These are phyloP conservation scores for Acanthosepion pharaonis DNA, from an alignment of 2,888 invertebrate genomes.

Conservation along the genomic window DNA sequence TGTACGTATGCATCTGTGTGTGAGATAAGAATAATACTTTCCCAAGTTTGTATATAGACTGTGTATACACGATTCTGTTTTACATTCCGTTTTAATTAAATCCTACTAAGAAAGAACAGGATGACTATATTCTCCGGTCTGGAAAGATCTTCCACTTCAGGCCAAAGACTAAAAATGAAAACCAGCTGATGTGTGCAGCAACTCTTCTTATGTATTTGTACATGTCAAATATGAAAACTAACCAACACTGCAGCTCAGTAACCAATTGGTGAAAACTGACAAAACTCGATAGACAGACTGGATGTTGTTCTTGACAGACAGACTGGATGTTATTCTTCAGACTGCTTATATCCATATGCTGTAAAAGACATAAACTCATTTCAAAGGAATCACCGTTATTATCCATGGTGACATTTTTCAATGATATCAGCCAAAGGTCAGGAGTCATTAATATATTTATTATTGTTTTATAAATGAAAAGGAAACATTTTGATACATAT, in stretches of 20 bases:
- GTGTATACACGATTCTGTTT: not conserved
- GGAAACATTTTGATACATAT: too few relatives aligned
- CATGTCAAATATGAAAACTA: not conserved
- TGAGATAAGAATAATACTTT: too few relatives aligned
- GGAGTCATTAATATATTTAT: not conserved
- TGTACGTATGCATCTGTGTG: too few relatives aligned
- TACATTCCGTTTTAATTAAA: not conserved
- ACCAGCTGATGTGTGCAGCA: not conserved
- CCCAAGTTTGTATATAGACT: too few relatives aligned
- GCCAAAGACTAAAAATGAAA: not conserved
- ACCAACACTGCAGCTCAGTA: not conserved
- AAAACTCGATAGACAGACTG: not conserved
- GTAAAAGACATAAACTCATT: not conserved
- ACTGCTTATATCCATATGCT: not conserved
- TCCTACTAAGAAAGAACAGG: not conserved
- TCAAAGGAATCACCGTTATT: not conserved
- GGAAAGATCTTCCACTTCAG: not conserved
- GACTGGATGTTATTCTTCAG: not conserved
- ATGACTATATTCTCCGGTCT: not conserved
- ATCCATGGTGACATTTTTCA: constrained; percentile 25
- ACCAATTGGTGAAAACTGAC: not conserved
- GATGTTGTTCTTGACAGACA: not conserved
- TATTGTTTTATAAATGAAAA: too few relatives aligned
- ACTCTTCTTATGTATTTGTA: not conserved
- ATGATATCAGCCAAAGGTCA: constrained; percentile 17